Base-by-base conservation (phyloP, 2,797 vertebrate species). In the Rhyacichthys aspro region DNA sequence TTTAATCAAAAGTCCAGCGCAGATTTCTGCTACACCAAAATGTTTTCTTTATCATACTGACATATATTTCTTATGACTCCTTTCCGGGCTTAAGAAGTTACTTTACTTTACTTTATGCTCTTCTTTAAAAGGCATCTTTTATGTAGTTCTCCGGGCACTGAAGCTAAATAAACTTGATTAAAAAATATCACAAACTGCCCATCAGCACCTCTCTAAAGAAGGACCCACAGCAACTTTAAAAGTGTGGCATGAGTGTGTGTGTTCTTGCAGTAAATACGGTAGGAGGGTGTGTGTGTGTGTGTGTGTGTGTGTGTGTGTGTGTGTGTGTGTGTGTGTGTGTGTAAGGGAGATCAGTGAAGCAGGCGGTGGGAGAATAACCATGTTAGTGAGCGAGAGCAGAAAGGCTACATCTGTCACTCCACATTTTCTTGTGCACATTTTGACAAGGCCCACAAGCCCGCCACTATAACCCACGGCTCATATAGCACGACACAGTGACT, bases 341-440 rank as follows among this genome's bases (percentile, higher is more conserved):
- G 49, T 23, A 58, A 23, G 59, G 1, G 33, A 18, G 84, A 82
- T 78, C 74, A 69, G 18, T 84, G 85, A 83, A 86, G 70, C 80
- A 19, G 76, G 88, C 86, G 84, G 88, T 82, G 73, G 79, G 90
- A 90, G 86, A 64, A 82, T 89, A 93, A 92, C 90, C 89, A 90
- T 88, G 91, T 93, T 88, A 93, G 88, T 84, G 87, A 91, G 85
- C 67, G 87, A 77, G 76, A 91, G 88, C 86, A 89, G 90, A 95
- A 90, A 87, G 91, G 79, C 88, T 90, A 86, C 92, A 93, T 94
- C 91, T 94, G 93, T 89, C 83, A 86, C 92, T 93, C 90, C 88
- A 90, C 55, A 86, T 91, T 88, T 89, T 81, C 80, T 84, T 74
- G 77, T 69, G 74, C 47, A 11, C 54, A 59, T 81, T 80, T 79